Base-by-base conservation (phyloP, 2,888 invertebrate genomes). In the Caenorhabditis macrosperma region DNA sequence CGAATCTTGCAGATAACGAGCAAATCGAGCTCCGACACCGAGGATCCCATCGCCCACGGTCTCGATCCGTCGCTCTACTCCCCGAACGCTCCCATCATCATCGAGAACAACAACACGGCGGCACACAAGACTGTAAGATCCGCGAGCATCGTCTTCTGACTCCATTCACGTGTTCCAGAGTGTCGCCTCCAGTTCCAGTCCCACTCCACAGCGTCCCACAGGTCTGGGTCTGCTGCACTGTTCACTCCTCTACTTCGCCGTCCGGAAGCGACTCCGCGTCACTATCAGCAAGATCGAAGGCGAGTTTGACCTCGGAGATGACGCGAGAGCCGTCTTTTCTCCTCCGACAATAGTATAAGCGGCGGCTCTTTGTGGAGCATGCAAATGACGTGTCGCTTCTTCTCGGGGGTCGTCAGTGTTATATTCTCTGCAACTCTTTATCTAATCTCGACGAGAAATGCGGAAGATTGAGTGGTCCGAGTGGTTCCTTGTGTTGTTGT, bases 211-310 rank as follows among this genome's bases (percentile, higher is more conserved):
- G 48, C 67, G 59, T 12, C 87, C 88, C 15, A 82, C 81, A 24
- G 89, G 89, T 17, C 81, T 89, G 30, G 89, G 89, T 15, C 81
- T 89, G 0, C 78, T 89, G 24, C 86, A 89, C 78, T 91, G 91
- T 80, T 89, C 91, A 12, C 88, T 92, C 59, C 91, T 91, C 72
- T 91, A 91, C 75, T 89, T 91, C 41, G 91, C 91, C 6, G 90
- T 91, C 12, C 86, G 91, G 17, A 91, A 90, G 77, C 88, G 91
- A n/a, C 88, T 92, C 1, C 90, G 91, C 57, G 91, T 92, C n/a
- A 81, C 78, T 9, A 79, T 90, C 20, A 71, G 88, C 30, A 89
- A 89, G 60, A 87, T 89, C 33, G 89, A 89, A 82, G 89, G 88
- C 85, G 30, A 63, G 83, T 74, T 38, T 9, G 38, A 50, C 44